Evolutionary conservation across 2,113 vertebrate species (phyloP).

Genomic region (Nothobranchius furzeri): DNA sequence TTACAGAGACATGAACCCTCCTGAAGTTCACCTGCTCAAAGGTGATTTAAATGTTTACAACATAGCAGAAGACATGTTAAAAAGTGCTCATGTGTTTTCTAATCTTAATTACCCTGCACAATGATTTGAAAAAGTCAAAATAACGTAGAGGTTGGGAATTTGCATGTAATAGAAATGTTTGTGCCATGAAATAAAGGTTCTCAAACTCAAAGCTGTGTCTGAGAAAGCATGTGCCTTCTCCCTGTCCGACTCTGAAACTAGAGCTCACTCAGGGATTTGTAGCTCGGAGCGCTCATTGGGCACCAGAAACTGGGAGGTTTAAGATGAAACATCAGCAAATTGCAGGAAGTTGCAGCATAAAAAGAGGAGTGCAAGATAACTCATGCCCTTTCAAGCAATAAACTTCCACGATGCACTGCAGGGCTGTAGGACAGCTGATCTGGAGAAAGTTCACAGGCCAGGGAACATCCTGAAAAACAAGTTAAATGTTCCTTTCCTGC

Average conservation of each 20-base stretch:
- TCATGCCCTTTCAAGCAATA: slow-evolving; percentile 6
- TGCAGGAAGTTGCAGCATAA: slow-evolving; percentile 54
- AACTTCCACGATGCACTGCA: background rate
- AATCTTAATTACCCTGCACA: too few relatives aligned
- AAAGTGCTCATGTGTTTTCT: background rate
- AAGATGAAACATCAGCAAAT: slow-evolving; percentile 61
- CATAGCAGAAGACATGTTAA: too few relatives aligned
- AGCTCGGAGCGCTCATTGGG: slow-evolving; percentile 20
- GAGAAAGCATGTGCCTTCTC: slow-evolving; percentile 11
- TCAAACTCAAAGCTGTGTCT: slow-evolving; percentile 6
- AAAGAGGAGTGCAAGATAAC: slow-evolving; percentile 39
- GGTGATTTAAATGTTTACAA: background rate
- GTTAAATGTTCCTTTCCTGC: background rate
- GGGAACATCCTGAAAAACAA: background rate
- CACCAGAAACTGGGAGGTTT: slow-evolving; percentile 36
- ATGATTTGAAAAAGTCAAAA: background rate
- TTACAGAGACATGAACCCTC: background rate
- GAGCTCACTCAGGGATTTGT: slow-evolving; percentile 11
- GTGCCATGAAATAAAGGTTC: slow-evolving; percentile 1
- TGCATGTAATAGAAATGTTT: too few relatives aligned
- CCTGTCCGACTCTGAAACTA: slow-evolving; percentile 9
- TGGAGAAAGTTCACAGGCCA: background rate
- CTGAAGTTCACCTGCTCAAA: background rate
- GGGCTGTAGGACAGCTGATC: slow-evolving; percentile 6
- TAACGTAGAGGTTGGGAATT: background rate